Base-by-base conservation (phyloP, 1,140 invertebrate genomes). In the Aphaenogaster rudis region DNA sequence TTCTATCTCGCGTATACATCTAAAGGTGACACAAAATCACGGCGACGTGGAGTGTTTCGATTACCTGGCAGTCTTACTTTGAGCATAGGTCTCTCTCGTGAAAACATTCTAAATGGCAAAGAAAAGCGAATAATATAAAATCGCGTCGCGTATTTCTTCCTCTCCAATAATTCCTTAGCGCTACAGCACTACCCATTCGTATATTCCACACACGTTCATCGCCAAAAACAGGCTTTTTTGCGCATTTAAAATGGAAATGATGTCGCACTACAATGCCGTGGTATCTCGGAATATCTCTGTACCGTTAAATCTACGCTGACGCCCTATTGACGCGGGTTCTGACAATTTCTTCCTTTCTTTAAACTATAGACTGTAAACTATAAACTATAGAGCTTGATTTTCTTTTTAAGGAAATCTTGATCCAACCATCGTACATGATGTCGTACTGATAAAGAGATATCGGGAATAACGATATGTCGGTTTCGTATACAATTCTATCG, bases 11-110 rank as follows among this genome's bases (percentile, higher is more conserved):
- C 77, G 28, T n/a, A 39, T 48, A 81, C 36, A 71, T 82, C 66
- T 82, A 81, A 81, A 82, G 42, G 48, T 57, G 79, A 81, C 57
- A 57, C 36, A 69, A 71, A 81, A 67, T 67, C 66, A 57, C 33
- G 79, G 50, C 79, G 79, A 71, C 66, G 39, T 50, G 77, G 80
- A 91, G 72, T 90, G 90, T 88, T 66, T 84, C 90, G 88, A 90
- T 92, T 90, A 88, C 86, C 90, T 92, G 94, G 91, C 94, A 94
- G 94, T 94, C 93, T 94, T 95, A 93, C 72, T 91, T 94, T 94
- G 93, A 94, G 93, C 93, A 92, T 92, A 57, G n/a, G 80, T 72
- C 11, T 45, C 69, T 66, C 72, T 66, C 67, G 39, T 72, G 39
- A 39, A 76, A 77, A 64, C 33, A 59, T 88, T 76, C 42, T n/a